Base-by-base conservation (phyloP, 2,113 vertebrate genomes). In the Myotis davidii region DNA sequence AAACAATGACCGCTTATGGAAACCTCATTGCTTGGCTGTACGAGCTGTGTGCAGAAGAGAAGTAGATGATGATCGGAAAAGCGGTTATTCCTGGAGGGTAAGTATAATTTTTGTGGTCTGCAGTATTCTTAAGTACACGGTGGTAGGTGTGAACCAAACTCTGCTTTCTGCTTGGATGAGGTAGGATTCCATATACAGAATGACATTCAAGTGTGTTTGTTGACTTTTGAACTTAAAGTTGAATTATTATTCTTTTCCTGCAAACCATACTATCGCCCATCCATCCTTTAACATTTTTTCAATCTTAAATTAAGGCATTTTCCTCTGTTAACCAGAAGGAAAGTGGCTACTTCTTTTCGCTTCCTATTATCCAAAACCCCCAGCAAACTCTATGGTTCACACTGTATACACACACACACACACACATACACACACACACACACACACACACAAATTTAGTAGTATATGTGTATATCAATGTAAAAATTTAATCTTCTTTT, bases 61-160 rank as follows among this genome's bases (percentile, higher is more conserved):
- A 95, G 98, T 99, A 13, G 98, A 99, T 82, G 11, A 97, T 0
- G 99, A 99, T 97, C 88, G 98, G 4, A 92, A 97, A 6, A 91
- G 96, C 2, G 99, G 99, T 0, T 98, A 98, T 37, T 99, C 99
- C 74, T 99, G 99, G 99, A 99, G 99, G 99, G 99, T 99, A 97
- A 95, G 97, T 67, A 13, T 54, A 2, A 74, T 61, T 18, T 18
- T 88, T 39, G 10, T 17, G 25, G 4, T 83, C 14, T 74, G 3
- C 23, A 3, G 21, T 93, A 10, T 29, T 82, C 50, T 69, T 85
- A 61, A 85, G 14, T 37, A 18, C 10, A 2, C n/a, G 20, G 18
- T 61, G 61, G 32, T 45, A 48, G 21, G 11, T 85, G 65, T 90
- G 93, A 88, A 5, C 39, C 82, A 45, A 89, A 10, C 42, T 64